Percentiles rank a stretch among this genome's conserved stretches.
Conservation (phyloP, 2,888 invertebrate genomes). For the Mythimna vitellina region DNA sequence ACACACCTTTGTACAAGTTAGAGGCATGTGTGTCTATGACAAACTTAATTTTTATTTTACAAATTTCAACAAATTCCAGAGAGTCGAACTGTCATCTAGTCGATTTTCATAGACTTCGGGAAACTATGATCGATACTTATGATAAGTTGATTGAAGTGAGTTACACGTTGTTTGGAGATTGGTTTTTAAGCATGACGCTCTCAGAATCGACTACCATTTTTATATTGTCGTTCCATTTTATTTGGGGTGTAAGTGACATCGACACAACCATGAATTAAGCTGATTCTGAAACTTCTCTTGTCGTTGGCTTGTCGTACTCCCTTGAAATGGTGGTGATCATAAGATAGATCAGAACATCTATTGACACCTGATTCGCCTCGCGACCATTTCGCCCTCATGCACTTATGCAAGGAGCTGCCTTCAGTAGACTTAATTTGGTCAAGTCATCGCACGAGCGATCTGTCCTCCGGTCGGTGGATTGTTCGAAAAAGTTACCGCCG, state of each 20-base stretch:
- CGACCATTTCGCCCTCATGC: too few relatives aligned
- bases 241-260: background rate
- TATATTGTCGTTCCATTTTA: background rate
- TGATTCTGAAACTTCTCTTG: background rate
- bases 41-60: background rate
- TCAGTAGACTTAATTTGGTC: too few relatives aligned
- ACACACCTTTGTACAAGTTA: background rate
- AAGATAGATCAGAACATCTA: too few relatives aligned
- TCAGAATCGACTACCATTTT: conserved; percentile 2
- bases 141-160: conserved; percentile 78
- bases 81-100: conserved; percentile 90
- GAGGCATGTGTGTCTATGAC: background rate
- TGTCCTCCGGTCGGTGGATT: too few relatives aligned
- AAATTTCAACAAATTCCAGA: conserved; percentile 77
- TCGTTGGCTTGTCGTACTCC: background rate
- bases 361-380: too few relatives aligned
- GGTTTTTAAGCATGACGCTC: conserved; percentile 22
- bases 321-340: too few relatives aligned
- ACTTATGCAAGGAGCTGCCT: too few relatives aligned
- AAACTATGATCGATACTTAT: conserved; percentile 73
- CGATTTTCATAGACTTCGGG: conserved; percentile 76
- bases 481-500: too few relatives aligned
- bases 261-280: background rate
- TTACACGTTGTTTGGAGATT: conserved; percentile 44
- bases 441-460: too few relatives aligned